These are phyloP conservation scores for Palloptera scutellata DNA, from an alignment of 2,888 invertebrate genomes.

Conservation along the genomic window DNA sequence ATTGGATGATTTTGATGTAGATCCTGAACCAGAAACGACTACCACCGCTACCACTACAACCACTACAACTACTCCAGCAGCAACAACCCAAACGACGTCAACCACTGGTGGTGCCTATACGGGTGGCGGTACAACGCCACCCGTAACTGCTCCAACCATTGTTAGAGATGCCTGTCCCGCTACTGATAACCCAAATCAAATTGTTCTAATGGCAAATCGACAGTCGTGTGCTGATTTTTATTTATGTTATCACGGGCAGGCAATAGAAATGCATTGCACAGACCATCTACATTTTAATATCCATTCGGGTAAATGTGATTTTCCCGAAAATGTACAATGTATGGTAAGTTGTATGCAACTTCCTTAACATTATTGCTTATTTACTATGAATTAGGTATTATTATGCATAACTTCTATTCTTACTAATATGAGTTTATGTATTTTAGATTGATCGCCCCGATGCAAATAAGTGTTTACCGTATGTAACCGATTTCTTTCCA, in stretches of 20 bases:
- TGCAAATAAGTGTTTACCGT: constrained; percentile 51
- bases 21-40: constrained; percentile 24
- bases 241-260: constrained; percentile 56
- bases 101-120: not conserved
- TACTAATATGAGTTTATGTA: not conserved
- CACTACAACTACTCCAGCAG: constrained; percentile 21
- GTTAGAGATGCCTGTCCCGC: constrained; percentile 49
- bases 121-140: constrained; percentile 3
- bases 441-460: constrained; percentile 44
- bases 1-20: constrained; percentile 45
- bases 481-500: constrained; percentile 57
- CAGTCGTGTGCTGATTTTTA: constrained; percentile 56
- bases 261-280: constrained; percentile 59
- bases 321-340: constrained; percentile 54
- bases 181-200: constrained; percentile 53
- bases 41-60: constrained; percentile 36
- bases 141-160: constrained; percentile 40
- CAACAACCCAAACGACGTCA: constrained; percentile 1
- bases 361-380: not conserved
- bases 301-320: constrained; percentile 53
- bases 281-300: constrained; percentile 56
- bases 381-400: not conserved
- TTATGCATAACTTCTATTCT: not conserved
- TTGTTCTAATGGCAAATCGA: constrained; percentile 52
- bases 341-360: constrained; percentile 46